These are phyloP conservation scores for Ceyx melanurus DNA, from an alignment of 2,113 vertebrate genomes.

Conservation along the genomic window DNA sequence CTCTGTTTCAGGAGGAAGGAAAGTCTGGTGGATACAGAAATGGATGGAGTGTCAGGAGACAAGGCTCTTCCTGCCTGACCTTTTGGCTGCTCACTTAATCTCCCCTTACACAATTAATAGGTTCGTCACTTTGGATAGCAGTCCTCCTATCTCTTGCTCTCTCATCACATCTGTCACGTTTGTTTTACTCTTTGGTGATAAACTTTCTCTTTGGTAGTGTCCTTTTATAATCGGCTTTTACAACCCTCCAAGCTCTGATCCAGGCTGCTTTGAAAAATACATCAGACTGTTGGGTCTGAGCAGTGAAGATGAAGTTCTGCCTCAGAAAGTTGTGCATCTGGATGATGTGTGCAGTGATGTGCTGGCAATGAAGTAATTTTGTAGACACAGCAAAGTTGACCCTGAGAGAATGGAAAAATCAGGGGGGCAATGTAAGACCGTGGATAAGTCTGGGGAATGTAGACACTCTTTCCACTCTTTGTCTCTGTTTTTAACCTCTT, in stretches of 20 bases:
- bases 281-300: neutral
- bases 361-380: neutral
- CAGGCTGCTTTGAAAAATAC: neutral
- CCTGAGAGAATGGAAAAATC: neutral
- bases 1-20: neutral
- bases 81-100: constrained; percentile 33
- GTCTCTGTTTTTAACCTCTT: neutral
- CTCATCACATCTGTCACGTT: neutral
- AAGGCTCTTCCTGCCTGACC: neutral
- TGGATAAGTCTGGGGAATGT: neutral
- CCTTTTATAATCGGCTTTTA: neutral
- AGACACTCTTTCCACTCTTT: neutral
- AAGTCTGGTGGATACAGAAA: neutral
- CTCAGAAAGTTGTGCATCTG: neutral
- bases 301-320: neutral
- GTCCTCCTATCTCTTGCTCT: neutral
- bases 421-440: neutral
- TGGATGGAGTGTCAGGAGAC: neutral
- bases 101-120: neutral
- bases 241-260: neutral
- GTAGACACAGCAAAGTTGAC: neutral
- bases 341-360: fast-evolving
- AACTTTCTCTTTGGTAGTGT: neutral
- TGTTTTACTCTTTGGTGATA: neutral
- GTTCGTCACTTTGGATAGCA: neutral